Evolutionary conservation across 2,888 invertebrate genomes (phyloP), one percentile per base, ranked within the genome.

Genomic region (Ethmia dodecea): DNA sequence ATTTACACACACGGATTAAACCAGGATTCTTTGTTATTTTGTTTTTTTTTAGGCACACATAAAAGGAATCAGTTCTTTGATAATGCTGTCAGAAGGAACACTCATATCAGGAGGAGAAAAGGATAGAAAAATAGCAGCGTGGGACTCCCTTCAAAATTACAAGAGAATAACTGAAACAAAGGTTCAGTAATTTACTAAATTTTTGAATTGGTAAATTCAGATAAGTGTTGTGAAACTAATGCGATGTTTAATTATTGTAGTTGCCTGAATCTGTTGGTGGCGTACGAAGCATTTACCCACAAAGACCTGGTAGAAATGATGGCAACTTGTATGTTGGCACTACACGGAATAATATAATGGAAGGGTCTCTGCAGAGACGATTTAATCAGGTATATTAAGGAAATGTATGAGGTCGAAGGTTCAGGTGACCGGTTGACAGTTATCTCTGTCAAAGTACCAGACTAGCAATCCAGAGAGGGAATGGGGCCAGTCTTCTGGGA

Each of bases 251-350:
- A n/a, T 37, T 48, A n/a, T n/a, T n/a, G n/a, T n/a, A 96, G 96
- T 75, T 97, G 29, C 94, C 95, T 0, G 96, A 96, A 69, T 89
- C 92, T 5, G 93, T 93, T 11, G 97, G 97, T n/a, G 94, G 95
- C 2, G 93, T 97, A 0, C 89, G 96, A 26, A 94, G 94, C 40
- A 93, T 97, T 49, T 95, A 95, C 54, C 95, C 96, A 1, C 95
- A 95, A 74, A 87, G 94, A 41, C 94, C 94, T 0, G 95, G 95
- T 0, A 88, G 95, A 47, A 93, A 95, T 52, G 97, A 97, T 62
- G 96, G 96, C 4, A 94, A 94, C 61, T 91, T 97, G 47, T 97
- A 95, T 64, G 94, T 97, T 0, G 97, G 96, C 5, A 97, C 97
- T 2, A 94, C 94, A 1, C 90, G 92, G 45, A 96, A 96, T 61